Evolutionary conservation across 2,888 invertebrate genomes (phyloP), one percentile per base, ranked within the genome.

Genomic region (Leucophenga maculata): DNA sequence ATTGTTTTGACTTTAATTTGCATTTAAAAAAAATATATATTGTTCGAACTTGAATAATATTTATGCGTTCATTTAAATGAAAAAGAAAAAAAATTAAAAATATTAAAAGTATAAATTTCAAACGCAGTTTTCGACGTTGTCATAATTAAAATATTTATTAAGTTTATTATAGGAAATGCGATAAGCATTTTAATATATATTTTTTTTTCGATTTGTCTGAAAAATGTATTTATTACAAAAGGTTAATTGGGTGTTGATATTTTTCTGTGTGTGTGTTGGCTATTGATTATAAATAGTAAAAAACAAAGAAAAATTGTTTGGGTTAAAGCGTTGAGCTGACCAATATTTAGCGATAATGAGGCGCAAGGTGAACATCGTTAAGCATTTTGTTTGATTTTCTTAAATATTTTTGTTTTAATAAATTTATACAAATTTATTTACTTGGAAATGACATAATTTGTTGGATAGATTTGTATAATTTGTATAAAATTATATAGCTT

Each of bases 201-300:
- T 65, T 73, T 57, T 26, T 26, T 72, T 66, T 57, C 46, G 32
- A 16, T 44, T 52, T 39, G 39, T 67, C 52, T 64, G 60, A 46
- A 48, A 52, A n/a, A n/a, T 50, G 11, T n/a, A 74, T 77, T 65
- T 75, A 75, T 74, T 71, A 68, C 72, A 74, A 59, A 82, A 80
- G 74, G 75, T 80, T 80, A 82, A 80, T 80, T 77, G 78, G 68
- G 57, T 78, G 74, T 52, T 70, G 75, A 73, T 72, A 74, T 22
- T 31, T 31, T 57, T 44, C 26, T 18, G 6, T 50, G 6, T 16
- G 6, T 50, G 39, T 26, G 26, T 26, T 26, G 26, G 26, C 4
- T 26, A 26, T 26, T 26, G 26, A 26, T 26, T 26, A 46, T 14
- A 14, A 46, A 46, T 4, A 46, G 3, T 3, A 46, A 46, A 46